Conservation (phyloP, 92 coral and sea anemone genomes). For the Parazoanthus atlanticus region DNA sequence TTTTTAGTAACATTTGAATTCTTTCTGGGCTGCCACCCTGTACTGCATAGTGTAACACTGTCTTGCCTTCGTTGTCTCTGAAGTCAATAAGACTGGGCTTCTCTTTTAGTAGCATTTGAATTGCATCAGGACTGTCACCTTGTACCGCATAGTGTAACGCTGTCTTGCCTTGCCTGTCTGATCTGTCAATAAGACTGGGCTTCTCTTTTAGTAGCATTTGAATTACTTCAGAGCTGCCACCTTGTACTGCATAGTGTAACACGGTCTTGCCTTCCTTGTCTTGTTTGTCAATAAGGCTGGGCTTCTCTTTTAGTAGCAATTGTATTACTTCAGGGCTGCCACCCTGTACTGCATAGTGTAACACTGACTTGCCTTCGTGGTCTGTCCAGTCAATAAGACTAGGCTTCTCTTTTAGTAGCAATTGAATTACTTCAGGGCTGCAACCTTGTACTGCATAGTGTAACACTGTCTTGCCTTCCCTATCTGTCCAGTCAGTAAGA, state of each 20-base stretch:
- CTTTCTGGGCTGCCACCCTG: not conserved
- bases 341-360: not conserved
- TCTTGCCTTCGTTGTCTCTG: not conserved
- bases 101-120: not conserved
- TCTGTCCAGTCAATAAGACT: not conserved
- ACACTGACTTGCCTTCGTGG: not conserved
- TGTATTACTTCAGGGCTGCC: not conserved
- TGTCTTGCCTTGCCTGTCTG: not conserved
- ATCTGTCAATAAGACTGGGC: not conserved
- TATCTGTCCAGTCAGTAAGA: not conserved
- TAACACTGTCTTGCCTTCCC: not conserved
- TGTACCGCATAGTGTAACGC: not conserved
- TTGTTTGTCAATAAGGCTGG: not conserved
- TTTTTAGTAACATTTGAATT: not conserved
- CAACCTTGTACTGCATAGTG: not conserved
- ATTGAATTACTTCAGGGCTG: not conserved
- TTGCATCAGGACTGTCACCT: too few species aligned
- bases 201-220: not conserved
- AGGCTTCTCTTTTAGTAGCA: not conserved
- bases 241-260: not conserved
- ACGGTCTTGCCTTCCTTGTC: not conserved
- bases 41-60: not conserved
- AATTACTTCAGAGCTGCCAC: not conserved
- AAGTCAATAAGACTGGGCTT: not conserved
- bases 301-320: not conserved